These are phyloP conservation scores for Drosophila villosipedis DNA, from an alignment of 2,888 invertebrate species.

Conservation along the genomic window DNA sequence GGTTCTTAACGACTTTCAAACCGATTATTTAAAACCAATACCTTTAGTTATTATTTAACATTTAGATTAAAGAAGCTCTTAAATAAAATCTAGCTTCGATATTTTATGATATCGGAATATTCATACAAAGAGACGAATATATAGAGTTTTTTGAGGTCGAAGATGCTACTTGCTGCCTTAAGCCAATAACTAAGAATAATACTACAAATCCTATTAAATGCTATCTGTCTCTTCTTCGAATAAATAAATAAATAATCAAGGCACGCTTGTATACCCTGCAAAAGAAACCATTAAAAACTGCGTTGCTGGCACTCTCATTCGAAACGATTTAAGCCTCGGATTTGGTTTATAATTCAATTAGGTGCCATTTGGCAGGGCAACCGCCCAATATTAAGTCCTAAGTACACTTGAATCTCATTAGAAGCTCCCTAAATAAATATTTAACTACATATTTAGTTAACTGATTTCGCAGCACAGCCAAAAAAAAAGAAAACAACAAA, in stretches of 20 bases:
- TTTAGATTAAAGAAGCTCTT: background rate
- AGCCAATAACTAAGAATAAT: background rate
- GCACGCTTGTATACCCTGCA: too few relatives aligned
- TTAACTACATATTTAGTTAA: constrained; percentile 76
- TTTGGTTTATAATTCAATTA: constrained; percentile 63
- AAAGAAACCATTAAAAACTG: background rate
- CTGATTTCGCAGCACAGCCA: constrained; percentile 63
- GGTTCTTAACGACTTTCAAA: background rate
- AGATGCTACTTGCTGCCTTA: background rate
- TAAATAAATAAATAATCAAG: background rate
- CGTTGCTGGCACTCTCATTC: background rate
- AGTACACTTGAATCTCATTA: constrained; percentile 75
- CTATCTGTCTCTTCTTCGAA: background rate
- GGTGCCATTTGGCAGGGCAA: constrained; percentile 33
- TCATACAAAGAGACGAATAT: background rate
- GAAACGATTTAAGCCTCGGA: constrained; percentile 4
- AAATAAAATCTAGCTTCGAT: background rate
- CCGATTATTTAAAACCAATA: background rate
- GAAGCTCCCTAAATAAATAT: constrained; percentile 72
- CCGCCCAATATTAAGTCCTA: constrained; percentile 12
- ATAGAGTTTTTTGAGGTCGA: too few relatives aligned
- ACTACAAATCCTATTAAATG: background rate
- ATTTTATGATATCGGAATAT: background rate
- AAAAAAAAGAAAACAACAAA: background rate
- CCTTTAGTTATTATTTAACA: background rate